Percentiles rank a stretch among this genome's conserved stretches.
Conservation (phyloP, 2,113 vertebrate genomes). For the Thinocorus orbignyianus region DNA sequence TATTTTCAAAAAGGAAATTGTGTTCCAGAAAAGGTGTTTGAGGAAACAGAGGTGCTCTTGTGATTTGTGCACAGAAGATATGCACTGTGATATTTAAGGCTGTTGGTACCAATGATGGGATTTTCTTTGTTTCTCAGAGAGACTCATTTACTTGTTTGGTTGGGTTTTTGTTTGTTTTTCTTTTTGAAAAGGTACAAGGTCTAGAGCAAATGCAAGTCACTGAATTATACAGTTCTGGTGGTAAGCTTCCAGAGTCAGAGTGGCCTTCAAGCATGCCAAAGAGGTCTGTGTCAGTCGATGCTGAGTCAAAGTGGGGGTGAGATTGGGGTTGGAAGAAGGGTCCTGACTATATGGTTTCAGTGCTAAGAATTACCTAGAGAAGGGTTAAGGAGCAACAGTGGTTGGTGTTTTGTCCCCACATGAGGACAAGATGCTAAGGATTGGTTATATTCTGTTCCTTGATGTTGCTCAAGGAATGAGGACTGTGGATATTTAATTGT, state of each 20-base stretch:
- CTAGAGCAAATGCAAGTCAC: not conserved
- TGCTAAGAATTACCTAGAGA: not conserved
- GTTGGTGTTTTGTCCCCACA: not conserved
- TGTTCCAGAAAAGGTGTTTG: not conserved
- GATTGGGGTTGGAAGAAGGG: not conserved
- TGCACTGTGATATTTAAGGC: not conserved
- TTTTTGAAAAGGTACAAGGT: not conserved
- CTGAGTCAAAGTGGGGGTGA: not conserved
- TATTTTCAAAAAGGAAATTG: not conserved
- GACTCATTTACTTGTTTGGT: not conserved
- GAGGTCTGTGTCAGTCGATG: not conserved
- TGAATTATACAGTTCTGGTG: not conserved
- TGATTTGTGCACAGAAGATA: not conserved
- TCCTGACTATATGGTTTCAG: not conserved
- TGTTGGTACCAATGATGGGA: not conserved
- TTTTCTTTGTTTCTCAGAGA: not conserved
- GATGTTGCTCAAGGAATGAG: not conserved
- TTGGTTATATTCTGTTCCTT: not conserved
- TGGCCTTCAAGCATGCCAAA: not conserved
- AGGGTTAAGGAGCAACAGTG: not conserved
- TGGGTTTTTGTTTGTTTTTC: not conserved
- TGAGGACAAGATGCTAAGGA: not conserved
- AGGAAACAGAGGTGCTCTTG: not conserved
- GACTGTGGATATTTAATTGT: not conserved
- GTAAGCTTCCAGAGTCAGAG: not conserved